Evolutionary conservation across 2,888 invertebrate genomes (phyloP).

Genomic region (Cosmia trapezina): DNA sequence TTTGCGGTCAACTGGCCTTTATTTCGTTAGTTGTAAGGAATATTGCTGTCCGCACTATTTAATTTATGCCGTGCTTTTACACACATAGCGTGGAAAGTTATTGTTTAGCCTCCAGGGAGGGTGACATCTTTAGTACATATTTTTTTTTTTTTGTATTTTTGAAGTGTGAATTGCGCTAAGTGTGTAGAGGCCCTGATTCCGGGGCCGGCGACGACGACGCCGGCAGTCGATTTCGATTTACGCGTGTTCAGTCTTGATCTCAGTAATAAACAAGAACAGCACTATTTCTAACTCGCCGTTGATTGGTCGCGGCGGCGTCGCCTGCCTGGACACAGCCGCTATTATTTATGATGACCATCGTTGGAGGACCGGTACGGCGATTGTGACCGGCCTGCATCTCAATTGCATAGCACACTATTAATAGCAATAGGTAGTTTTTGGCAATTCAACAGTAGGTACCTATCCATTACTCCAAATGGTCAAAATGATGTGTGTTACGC

Average conservation of each 20-base stretch:
- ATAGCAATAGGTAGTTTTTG: background rate
- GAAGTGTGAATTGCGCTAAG: conserved; percentile 52
- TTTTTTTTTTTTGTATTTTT: conserved; percentile 61
- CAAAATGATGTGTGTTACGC: conserved; percentile 9
- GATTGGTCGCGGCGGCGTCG: conserved; percentile 31
- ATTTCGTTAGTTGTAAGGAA: conserved; percentile 62
- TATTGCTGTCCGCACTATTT: conserved; percentile 44
- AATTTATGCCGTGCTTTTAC: conserved; percentile 45
- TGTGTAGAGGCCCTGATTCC: conserved; percentile 60
- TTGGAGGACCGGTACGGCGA: background rate
- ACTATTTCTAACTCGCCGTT: conserved; percentile 31
- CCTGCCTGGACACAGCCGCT: conserved; percentile 46
- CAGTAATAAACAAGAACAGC: conserved; percentile 58
- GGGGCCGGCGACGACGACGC: conserved; percentile 45
- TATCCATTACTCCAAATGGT: background rate
- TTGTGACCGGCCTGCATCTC: background rate
- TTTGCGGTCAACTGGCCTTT: conserved; percentile 64
- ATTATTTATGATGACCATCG: conserved; percentile 14
- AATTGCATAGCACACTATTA: conserved; percentile 6
- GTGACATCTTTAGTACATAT: conserved; percentile 54
- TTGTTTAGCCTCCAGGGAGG: conserved; percentile 60
- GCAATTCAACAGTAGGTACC: background rate
- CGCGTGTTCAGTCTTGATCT: conserved; percentile 61
- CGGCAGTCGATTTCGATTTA: background rate
- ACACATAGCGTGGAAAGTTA: conserved; percentile 54